Base-by-base conservation (phyloP, 2,888 invertebrate species). In the Gerris lacustris region DNA sequence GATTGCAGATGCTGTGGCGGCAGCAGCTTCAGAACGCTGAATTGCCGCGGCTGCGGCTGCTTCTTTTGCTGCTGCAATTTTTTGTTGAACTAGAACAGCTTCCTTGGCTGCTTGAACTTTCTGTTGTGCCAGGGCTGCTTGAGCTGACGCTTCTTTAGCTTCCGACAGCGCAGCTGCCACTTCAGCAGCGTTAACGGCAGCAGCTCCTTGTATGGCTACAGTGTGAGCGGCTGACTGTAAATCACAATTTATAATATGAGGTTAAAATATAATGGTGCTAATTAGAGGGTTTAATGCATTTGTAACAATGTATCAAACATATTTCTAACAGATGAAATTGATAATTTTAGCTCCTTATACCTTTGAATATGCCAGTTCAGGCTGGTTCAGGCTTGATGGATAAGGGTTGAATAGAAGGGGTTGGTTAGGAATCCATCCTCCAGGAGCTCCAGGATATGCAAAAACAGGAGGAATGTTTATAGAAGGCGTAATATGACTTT, bases 21-120 rank as follows among this genome's bases (percentile, higher is more conserved):
- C 85, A 70, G 87, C 85, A 74, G 89, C 86, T 81, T 89, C 84
- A 73, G 88, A 82, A 70, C 73, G 72, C 17, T 86, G 83, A 0
- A 86, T 85, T 0, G 90, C 89, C 6, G 87, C 86, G 0, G 88
- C 85, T 78, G 90, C 89, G 78, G 88, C 89, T n/a, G 87, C 87
- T 55, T 76, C 76, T 72, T 76, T 76, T 6, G 76, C 76, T 75
- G 86, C 85, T 62, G 90, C 90, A 45, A 88, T 81, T 75, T 86
- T 86, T 77, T 90, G 90, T 73, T 90, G 90, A 75, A 87, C 83
- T 6, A 88, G 79, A 0, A 90, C 87, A 1, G 86, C 85, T 73
- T 90, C 87, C 77, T 90, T 90, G 5, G 88, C 89, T 0, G 86
- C 86, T 47, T 88, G 85, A 44, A 90, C 90, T 74, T 88, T 86